phyloP scores from a whole-genome alignment of 2,888 invertebrate species.

The Epirrita christyi region DNA sequence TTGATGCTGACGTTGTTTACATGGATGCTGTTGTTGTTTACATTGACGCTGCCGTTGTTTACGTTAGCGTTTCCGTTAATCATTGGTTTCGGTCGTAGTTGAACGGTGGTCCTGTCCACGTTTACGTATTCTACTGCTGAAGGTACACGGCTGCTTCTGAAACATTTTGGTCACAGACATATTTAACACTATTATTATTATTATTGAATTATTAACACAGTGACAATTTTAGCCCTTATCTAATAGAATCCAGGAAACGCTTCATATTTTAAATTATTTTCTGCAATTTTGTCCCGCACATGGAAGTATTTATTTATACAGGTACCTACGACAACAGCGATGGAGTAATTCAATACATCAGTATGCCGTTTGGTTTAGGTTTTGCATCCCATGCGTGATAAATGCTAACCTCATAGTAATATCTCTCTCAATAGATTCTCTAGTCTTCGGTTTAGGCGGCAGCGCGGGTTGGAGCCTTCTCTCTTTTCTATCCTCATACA shows the following conservation, averaged over 20 bases:
- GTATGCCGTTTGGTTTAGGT: too few relatives aligned
- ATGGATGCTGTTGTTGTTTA: background rate
- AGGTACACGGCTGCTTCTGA: conserved; percentile 85
- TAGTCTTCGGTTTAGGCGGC: conserved; percentile 72
- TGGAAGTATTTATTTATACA: too few relatives aligned
- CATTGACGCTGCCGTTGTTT: conserved; percentile 17
- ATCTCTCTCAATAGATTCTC: conserved; percentile 77
- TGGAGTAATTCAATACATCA: too few relatives aligned
- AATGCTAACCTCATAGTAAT: conserved; percentile 77
- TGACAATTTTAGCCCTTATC: too few relatives aligned
- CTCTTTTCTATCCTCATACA: conserved; percentile 28
- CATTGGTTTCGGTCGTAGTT: conserved; percentile 65
- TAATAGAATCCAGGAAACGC: too few relatives aligned
- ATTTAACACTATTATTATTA: too few relatives aligned
- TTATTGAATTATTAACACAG: too few relatives aligned
- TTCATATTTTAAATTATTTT: too few relatives aligned
- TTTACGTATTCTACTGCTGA: conserved; percentile 85
- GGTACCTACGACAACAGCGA: too few relatives aligned
- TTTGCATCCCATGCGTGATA: too few relatives aligned
- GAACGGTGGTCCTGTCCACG: conserved; percentile 72
- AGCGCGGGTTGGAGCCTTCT: conserved; percentile 52
- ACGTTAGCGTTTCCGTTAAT: conserved; percentile 38
- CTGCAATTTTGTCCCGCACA: too few relatives aligned
- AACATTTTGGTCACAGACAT: conserved; percentile 24
- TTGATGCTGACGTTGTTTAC: background rate